Conservation (phyloP, 2,113 vertebrate species). For the Corvus moneduloides region DNA sequence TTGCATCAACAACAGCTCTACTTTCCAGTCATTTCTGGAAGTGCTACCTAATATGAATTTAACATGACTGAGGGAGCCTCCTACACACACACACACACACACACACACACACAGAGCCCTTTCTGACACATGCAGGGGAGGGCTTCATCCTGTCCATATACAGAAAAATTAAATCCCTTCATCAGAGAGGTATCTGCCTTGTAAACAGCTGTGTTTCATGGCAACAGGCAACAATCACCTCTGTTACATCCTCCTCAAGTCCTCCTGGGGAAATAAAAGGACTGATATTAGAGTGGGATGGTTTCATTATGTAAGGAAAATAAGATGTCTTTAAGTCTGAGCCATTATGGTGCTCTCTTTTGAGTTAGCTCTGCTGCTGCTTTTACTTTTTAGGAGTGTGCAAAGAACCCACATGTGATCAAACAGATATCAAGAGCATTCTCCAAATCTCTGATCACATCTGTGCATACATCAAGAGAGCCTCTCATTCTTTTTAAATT, state of each 20-base stretch:
- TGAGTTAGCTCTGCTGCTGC: not conserved
- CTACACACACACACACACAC: not conserved
- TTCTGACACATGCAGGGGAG: not conserved
- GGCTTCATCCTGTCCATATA: not conserved
- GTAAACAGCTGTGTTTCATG: not conserved
- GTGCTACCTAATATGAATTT: constrained; percentile 16
- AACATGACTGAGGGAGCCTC: not conserved
- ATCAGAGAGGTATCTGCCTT: not conserved
- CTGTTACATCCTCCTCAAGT: not conserved
- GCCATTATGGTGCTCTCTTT: not conserved
- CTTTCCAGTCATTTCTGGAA: constrained; percentile 24
- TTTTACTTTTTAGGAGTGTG: not conserved
- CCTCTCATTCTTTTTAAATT: not conserved
- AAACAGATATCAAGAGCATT: not conserved
- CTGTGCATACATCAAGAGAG: not conserved
- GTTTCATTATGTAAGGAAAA: not conserved
- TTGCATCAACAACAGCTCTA: constrained; percentile 4
- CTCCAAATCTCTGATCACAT: not conserved
- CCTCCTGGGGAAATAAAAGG: not conserved
- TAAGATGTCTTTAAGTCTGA: not conserved
- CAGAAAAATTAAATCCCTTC: not conserved
- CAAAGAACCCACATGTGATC: not conserved
- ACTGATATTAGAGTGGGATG: not conserved
- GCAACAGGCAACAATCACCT: not conserved
- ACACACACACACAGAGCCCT: not conserved